phyloP scores from a whole-genome alignment of 2,888 invertebrate species.

The Ormyrus rosae region DNA sequence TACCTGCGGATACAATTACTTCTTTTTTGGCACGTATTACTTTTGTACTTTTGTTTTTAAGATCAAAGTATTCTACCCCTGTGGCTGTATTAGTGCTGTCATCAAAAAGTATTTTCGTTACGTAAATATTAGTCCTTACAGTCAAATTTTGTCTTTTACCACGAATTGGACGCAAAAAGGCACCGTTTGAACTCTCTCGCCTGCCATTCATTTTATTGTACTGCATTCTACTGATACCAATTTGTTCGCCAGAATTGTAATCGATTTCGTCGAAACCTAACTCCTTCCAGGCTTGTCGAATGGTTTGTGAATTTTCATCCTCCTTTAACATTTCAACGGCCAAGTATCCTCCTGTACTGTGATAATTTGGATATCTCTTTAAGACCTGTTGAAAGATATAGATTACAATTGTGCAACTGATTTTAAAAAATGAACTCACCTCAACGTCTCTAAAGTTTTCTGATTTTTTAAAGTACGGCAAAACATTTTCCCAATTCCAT shows the following conservation, averaged over 20 bases:
- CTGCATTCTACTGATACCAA: constrained; percentile 76
- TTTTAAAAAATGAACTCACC: too few relatives aligned
- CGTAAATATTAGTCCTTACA: constrained; percentile 75
- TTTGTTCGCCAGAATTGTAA: constrained; percentile 78
- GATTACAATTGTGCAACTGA: too few relatives aligned
- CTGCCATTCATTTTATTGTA: constrained; percentile 79
- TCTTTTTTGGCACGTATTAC: constrained; percentile 83
- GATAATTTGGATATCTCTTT: constrained; percentile 76
- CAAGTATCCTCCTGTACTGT: constrained; percentile 79
- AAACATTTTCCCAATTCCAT: constrained; percentile 33
- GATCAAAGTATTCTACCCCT: constrained; percentile 69
- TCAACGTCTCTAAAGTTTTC: constrained; percentile 3
- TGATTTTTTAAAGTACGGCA: constrained; percentile 44
- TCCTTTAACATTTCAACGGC: constrained; percentile 81
- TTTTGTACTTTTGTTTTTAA: constrained; percentile 62
- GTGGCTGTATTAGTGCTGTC: constrained; percentile 69
- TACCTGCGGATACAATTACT: constrained; percentile 90
- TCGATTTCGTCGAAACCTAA: constrained; percentile 79
- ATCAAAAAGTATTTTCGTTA: constrained; percentile 76
- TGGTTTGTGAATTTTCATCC: constrained; percentile 77
- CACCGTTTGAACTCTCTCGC: constrained; percentile 80
- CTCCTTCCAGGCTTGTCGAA: constrained; percentile 80
- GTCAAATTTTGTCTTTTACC: constrained; percentile 71
- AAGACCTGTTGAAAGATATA: constrained; percentile 37
- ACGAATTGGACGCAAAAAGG: constrained; percentile 81